These are phyloP conservation scores for Dysdera silvatica DNA, from an alignment of 1,140 invertebrate species.

Conservation along the genomic window DNA sequence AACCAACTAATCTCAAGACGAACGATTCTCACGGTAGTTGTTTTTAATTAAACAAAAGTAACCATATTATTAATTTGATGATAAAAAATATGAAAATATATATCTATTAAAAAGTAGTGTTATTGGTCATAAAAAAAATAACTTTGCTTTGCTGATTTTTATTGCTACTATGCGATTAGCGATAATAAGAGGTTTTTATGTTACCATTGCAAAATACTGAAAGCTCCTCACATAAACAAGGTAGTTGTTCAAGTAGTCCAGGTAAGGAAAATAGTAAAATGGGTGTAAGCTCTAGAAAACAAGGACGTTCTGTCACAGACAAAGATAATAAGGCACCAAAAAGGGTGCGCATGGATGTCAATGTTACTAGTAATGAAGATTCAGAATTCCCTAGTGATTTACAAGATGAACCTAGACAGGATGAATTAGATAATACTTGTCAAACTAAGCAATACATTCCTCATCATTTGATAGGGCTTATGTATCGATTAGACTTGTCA, in stretches of 20 bases:
- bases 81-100: no score
- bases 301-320: not conserved
- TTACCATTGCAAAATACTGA: not conserved
- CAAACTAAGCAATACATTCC: not conserved
- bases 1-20: no score
- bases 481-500: conserved; percentile 14
- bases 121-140: no score
- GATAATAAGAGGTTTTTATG: no score
- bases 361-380: conserved; percentile 1
- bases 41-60: no score
- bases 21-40: no score
- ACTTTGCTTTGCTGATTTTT: no score
- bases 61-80: no score
- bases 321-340: not conserved
- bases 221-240: not conserved
- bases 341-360: not conserved
- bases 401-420: not conserved
- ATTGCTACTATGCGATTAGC: no score
- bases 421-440: not conserved
- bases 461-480: not conserved
- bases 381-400: not conserved
- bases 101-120: no score
- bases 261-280: not conserved
- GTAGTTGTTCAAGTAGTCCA: conserved; percentile 1
- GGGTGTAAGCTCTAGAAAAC: not conserved